Conservation (phyloP, 1,140 invertebrate species). For the Homalodisca vitripennis region DNA sequence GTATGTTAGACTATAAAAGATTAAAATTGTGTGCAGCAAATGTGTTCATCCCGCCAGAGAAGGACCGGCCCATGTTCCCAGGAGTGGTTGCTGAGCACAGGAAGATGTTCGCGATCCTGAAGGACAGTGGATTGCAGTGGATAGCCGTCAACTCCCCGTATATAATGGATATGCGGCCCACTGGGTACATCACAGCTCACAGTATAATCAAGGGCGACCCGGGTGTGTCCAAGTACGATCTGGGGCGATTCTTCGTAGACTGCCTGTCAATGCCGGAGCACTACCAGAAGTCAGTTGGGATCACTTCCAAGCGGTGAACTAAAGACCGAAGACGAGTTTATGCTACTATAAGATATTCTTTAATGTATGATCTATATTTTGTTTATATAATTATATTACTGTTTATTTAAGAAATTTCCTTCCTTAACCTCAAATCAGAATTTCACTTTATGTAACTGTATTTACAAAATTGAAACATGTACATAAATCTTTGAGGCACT, state of each 20-base stretch:
- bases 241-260: conserved; percentile 74
- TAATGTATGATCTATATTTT: no score
- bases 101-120: conserved; percentile 69
- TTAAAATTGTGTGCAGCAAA: no score
- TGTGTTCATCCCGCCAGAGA: no score
- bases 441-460: no score
- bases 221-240: conserved; percentile 66
- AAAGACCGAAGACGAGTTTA: no score
- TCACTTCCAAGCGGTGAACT: conserved; percentile 51
- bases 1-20: no score
- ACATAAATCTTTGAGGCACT: no score
- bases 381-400: no score
- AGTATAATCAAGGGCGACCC: background rate
- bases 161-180: conserved; percentile 58
- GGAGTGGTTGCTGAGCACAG: conserved; percentile 58
- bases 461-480: no score
- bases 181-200: conserved; percentile 43
- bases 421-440: no score
- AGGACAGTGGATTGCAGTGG: conserved; percentile 65
- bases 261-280: conserved; percentile 63
- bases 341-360: no score
- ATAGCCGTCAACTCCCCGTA: conserved; percentile 76
- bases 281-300: conserved; percentile 65
- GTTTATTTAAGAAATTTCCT: no score
- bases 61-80: background rate